These are phyloP conservation scores for Vidua chalybeata DNA, from an alignment of 2,113 vertebrate species.

Conservation along the genomic window DNA sequence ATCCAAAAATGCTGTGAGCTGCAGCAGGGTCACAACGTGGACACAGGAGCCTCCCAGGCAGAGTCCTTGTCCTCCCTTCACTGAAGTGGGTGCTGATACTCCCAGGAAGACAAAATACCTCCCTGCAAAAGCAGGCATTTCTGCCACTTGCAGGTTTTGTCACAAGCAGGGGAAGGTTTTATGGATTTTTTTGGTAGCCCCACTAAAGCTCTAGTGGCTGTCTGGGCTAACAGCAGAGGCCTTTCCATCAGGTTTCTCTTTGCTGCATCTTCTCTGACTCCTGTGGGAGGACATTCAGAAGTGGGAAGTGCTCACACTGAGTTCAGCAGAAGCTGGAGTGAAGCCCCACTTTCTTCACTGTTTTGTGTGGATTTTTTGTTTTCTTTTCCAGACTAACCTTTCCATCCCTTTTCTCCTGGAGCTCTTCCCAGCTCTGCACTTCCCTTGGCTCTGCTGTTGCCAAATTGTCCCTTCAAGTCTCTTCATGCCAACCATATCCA, in stretches of 20 bases:
- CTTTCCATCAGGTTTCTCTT: not conserved
- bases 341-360: not conserved
- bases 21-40: fast-evolving
- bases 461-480: not conserved
- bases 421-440: not conserved
- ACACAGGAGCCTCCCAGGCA: not conserved
- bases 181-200: not conserved
- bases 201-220: not conserved
- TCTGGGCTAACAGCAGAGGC: not conserved
- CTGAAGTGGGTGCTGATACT: not conserved
- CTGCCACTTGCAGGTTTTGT: not conserved
- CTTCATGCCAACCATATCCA: not conserved
- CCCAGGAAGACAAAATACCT: not conserved
- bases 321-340: not conserved
- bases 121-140: not conserved
- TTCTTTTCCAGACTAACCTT: not conserved
- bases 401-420: not conserved
- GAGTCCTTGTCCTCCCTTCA: not conserved
- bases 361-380: not conserved
- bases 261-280: not conserved
- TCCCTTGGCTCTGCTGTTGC: not conserved
- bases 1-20: not conserved
- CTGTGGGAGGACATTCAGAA: not conserved
- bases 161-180: not conserved
- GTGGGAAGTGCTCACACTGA: not conserved